These are phyloP conservation scores for Styela clava DNA, from an alignment of 23 tunicate species.

Conservation along the genomic window DNA sequence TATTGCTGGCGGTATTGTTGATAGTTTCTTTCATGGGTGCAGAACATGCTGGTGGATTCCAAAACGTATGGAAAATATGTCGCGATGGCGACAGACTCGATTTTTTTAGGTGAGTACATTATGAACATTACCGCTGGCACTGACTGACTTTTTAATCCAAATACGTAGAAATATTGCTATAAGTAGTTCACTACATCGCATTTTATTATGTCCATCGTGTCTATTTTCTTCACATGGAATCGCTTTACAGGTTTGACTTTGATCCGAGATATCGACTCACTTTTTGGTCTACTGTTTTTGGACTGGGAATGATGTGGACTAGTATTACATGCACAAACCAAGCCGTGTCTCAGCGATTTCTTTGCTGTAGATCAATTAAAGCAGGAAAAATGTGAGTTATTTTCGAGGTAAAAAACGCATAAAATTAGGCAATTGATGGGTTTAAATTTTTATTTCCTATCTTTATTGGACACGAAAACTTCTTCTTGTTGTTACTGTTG, in stretches of 20 bases:
- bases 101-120: too few species aligned
- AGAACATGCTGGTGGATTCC: conserved; percentile 27
- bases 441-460: too few species aligned
- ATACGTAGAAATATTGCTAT: too few species aligned
- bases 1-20: conserved; percentile 16
- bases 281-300: not conserved
- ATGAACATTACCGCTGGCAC: too few species aligned
- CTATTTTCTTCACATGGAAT: too few species aligned
- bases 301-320: not conserved
- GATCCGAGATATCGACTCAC: not conserved
- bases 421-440: too few species aligned
- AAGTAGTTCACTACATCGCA: too few species aligned
- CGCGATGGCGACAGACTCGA: conserved; percentile 40
- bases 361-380: not conserved
- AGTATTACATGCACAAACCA: not conserved
- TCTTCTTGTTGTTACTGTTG: too few species aligned
- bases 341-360: not conserved
- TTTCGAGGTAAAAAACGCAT: too few species aligned
- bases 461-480: too few species aligned
- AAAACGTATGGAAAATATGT: conserved; percentile 7
- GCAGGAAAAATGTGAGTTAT: not conserved
- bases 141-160: too few species aligned
- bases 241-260: not conserved
- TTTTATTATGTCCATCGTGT: too few species aligned
- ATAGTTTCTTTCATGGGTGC: conserved; percentile 9